Conservation (phyloP, 2,888 invertebrate species). For the Ditylenchus weischeri region DNA sequence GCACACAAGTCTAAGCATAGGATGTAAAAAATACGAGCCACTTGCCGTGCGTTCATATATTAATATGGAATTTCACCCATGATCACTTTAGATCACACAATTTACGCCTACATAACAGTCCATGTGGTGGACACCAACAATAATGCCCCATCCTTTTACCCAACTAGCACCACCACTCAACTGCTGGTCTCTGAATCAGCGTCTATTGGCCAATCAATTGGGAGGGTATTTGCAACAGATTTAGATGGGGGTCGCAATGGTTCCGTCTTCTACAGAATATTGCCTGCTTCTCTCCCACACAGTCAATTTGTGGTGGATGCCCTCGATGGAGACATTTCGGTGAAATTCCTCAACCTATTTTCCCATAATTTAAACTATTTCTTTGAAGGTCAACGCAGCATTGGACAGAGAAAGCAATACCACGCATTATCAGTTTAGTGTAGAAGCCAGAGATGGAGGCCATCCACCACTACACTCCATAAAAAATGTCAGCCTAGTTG, state of each 20-base stretch:
- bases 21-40: too few relatives aligned
- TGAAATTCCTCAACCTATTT: not conserved
- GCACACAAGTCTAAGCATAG: too few relatives aligned
- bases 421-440: not conserved
- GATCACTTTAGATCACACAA: constrained; percentile 4
- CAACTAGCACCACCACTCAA: not conserved
- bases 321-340: not conserved
- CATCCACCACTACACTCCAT: not conserved
- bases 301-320: not conserved
- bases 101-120: not conserved
- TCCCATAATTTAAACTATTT: too few relatives aligned
- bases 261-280: not conserved
- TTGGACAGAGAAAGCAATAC: not conserved
- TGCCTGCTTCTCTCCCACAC: not conserved
- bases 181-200: not conserved
- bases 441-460: not conserved
- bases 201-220: not conserved
- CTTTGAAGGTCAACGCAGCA: not conserved
- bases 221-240: constrained; percentile 3
- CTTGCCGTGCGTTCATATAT: too few relatives aligned
- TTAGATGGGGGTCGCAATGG: constrained; percentile 3
- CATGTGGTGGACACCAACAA: not conserved
- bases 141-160: not conserved
- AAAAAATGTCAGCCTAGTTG: not conserved
- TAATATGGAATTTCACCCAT: too few relatives aligned